Conservation (phyloP, 2,888 invertebrate species). For the Diadegma fenestrale region DNA sequence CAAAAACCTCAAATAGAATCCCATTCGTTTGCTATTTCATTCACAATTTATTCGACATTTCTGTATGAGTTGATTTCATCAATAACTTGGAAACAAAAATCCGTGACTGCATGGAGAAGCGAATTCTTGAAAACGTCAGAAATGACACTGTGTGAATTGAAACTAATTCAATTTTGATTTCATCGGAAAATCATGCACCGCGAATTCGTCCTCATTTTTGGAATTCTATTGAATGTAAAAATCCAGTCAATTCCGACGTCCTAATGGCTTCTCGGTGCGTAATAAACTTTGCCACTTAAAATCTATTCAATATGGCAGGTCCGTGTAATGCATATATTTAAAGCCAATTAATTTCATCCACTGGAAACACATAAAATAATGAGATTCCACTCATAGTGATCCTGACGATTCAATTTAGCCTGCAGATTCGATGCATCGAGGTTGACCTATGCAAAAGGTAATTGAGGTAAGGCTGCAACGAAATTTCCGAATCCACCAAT, state of each 20-base stretch:
- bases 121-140: background rate
- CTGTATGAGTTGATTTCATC: background rate
- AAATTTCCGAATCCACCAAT: background rate
- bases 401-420: conserved; percentile 8
- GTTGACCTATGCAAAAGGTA: background rate
- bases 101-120: background rate
- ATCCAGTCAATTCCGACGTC: background rate
- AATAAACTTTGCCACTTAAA: background rate
- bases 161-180: background rate
- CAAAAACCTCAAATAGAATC: background rate
- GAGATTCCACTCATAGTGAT: conserved; percentile 2
- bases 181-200: background rate
- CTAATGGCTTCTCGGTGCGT: background rate
- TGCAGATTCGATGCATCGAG: conserved; percentile 12
- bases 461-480: background rate
- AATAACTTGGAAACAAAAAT: background rate
- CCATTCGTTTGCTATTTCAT: background rate
- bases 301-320: background rate
- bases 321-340: background rate
- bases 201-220: background rate
- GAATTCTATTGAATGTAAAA: background rate
- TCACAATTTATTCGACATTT: background rate
- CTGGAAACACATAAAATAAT: conserved; percentile 3
- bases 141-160: background rate
- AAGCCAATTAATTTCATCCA: conserved; percentile 12